A percentile compares a stretch with the other conserved stretches of the same genome.
Evolutionary conservation across 2,888 invertebrate species (phyloP).

Genomic region (Limnephilus marmoratus): DNA sequence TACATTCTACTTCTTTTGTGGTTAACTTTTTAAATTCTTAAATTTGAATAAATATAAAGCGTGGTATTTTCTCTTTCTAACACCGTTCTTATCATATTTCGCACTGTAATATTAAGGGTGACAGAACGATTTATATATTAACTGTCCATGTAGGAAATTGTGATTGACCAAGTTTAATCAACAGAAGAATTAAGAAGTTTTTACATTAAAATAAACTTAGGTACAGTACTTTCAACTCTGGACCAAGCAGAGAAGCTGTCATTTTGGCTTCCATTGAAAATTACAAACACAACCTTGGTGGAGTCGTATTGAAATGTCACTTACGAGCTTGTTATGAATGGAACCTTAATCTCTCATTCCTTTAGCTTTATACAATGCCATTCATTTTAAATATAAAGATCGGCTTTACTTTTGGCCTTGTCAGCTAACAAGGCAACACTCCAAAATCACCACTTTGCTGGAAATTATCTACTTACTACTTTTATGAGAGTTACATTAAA

Average conservation of each 20-base stretch:
- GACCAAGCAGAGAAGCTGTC: background rate
- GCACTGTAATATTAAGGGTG: too few relatives aligned
- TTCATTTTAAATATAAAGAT: background rate
- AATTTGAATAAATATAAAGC: too few relatives aligned
- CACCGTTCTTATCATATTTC: too few relatives aligned
- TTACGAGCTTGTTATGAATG: background rate
- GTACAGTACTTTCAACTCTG: background rate
- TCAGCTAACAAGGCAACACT: background rate
- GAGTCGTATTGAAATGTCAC: background rate
- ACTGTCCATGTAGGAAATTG: too few relatives aligned
- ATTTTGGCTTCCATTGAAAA: background rate
- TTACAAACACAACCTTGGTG: background rate
- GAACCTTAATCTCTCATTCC: background rate
- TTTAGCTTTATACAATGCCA: background rate
- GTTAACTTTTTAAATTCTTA: too few relatives aligned
- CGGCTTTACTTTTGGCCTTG: background rate
- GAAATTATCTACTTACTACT: background rate
- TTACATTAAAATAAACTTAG: background rate
- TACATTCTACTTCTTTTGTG: too few relatives aligned
- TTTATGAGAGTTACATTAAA: too few relatives aligned
- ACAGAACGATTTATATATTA: too few relatives aligned
- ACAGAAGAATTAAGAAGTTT: background rate
- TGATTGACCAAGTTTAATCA: too few relatives aligned
- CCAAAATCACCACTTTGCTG: background rate
- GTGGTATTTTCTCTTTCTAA: too few relatives aligned